Conservation (phyloP, 2,888 invertebrate species). For the Lepeophtheirus nordmannii region DNA sequence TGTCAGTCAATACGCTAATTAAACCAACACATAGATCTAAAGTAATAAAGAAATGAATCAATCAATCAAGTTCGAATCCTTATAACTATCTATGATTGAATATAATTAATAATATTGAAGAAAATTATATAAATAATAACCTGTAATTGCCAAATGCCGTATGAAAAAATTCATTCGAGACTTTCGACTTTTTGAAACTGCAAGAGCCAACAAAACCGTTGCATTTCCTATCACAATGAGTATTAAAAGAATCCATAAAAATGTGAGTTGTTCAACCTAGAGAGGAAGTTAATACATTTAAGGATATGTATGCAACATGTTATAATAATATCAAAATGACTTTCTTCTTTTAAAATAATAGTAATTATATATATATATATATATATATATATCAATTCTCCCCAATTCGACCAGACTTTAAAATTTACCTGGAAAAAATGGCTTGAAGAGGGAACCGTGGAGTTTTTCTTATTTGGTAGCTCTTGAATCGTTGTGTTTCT, state of each 20-base stretch:
- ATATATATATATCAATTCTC: not conserved
- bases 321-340: no score
- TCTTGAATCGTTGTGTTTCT: no score
- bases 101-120: not conserved
- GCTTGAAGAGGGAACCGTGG: not conserved
- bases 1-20: conserved; percentile 51
- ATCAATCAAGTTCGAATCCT: not conserved
- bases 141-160: conserved; percentile 77
- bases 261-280: conserved; percentile 71
- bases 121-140: conserved; percentile 33
- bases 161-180: conserved; percentile 92
- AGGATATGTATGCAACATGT: not conserved
- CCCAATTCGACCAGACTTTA: not conserved
- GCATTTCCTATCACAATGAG: conserved; percentile 72
- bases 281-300: conserved; percentile 30
- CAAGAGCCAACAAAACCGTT: conserved; percentile 67
- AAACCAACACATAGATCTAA: conserved; percentile 20
- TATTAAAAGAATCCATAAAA: conserved; percentile 66
- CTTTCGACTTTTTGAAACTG: conserved; percentile 65
- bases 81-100: not conserved
- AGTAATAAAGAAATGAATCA: not conserved
- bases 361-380: no score
- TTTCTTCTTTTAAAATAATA: no score
- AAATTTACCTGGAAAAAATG: not conserved
- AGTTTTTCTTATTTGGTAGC: no score